Conservation (phyloP, 1,140 invertebrate genomes). For the Drosophila bocqueti region DNA sequence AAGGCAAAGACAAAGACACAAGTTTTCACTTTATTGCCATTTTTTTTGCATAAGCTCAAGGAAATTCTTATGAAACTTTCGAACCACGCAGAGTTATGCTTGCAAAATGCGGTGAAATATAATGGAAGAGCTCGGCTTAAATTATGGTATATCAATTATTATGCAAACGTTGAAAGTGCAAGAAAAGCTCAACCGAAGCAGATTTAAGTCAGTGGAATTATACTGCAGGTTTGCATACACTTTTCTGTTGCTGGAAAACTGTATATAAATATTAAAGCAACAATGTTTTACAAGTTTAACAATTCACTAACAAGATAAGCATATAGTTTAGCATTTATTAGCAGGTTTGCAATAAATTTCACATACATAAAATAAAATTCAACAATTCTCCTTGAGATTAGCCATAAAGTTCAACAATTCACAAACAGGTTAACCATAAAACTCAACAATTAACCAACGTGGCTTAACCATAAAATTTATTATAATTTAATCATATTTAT, state of each 20-base stretch:
- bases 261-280: too few relatives aligned
- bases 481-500: slow-evolving; percentile 28
- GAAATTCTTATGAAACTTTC: slow-evolving; percentile 56
- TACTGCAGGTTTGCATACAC: slow-evolving; percentile 8
- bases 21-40: slow-evolving; percentile 35
- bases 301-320: background rate
- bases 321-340: too few relatives aligned
- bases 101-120: slow-evolving; percentile 29
- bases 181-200: slow-evolving; percentile 10
- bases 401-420: background rate
- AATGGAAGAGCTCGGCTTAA: slow-evolving; percentile 12
- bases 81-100: slow-evolving; percentile 33
- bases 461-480: background rate
- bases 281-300: background rate
- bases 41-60: slow-evolving; percentile 62
- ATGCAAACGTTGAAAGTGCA: slow-evolving; percentile 19
- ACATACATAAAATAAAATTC: background rate
- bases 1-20: slow-evolving; percentile 35
- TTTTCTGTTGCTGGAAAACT: background rate
- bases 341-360: too few relatives aligned
- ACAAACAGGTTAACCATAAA: background rate
- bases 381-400: background rate
- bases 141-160: slow-evolving; percentile 42
- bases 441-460: background rate
- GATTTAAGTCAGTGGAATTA: background rate